Evolutionary conservation across 2,113 vertebrate genomes (phyloP), one percentile per base, ranked within the genome.

Genomic region (Paraplagusia blochii): DNA sequence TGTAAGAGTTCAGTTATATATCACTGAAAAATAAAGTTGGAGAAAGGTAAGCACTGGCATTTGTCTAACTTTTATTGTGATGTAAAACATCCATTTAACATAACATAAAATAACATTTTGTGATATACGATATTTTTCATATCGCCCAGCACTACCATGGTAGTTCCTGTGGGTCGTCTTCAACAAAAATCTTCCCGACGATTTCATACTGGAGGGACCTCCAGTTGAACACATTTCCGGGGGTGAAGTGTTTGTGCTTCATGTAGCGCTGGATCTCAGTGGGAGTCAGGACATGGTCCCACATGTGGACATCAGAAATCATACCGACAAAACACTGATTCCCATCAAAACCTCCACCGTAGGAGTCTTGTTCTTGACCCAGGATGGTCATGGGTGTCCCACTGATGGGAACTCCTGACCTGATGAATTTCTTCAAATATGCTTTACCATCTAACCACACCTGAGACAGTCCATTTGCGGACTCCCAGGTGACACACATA

Each of bases 361-460:
- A 69, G 1, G 0, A 1, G 36, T 81, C 75, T 44, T 74, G 79
- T 1, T 78, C 74, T 17, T 86, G 76, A 22, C 76, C 81, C 33
- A 83, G 34, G 18, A 79, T 55, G 39, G 55, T 33, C n/a, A 7
- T 64, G 4, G 72, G 51, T 0, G 0, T 0, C 54, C 57, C 68
- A 4, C 1, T 58, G 34, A 83, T 40, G 18, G 60, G 2, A 3
- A 18, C 2, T 6, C 59, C 71, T 8, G 16, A 17, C 8, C 38
- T 14, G 11, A 82, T 8, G n/a, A 54, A 75, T 52, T 65, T 80
- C 45, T 58, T 75, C 33, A 70, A 38, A 12, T 61, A 68, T 2
- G 46, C 38, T 1, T 66, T 63, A 22, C 77, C 66, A 9, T 85
- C 68, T n/a, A 87, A 11, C 72, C 79, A 87, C 64, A 83, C 9